Conservation (phyloP, 2,797 vertebrate species). For the Hyperoplus lanceolatus region DNA sequence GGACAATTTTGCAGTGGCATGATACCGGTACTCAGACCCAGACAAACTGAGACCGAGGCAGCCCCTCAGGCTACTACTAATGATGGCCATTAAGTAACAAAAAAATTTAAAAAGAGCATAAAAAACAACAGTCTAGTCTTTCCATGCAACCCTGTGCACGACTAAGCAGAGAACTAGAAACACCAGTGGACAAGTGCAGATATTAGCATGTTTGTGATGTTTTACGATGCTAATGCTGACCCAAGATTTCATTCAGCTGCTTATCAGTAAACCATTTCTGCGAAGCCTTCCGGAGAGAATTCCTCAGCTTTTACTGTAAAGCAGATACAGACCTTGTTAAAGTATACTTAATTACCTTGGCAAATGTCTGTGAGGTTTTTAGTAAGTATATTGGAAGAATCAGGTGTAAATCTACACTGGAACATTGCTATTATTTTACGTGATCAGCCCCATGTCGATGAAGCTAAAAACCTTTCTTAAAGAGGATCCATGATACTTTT, state of each 20-base stretch:
- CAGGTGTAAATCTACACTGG: constrained; percentile 4
- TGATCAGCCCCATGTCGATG: not conserved
- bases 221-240: not conserved
- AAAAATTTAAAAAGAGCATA: not conserved
- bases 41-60: too few species aligned
- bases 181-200: not conserved
- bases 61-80: too few species aligned
- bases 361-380: too few species aligned
- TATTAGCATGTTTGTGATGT: constrained; percentile 24
- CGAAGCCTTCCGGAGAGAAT: too few species aligned
- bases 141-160: constrained; percentile 13
- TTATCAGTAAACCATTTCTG: too few species aligned
- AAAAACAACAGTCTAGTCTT: not conserved
- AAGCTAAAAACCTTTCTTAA: not conserved
- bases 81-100: constrained; percentile 7
- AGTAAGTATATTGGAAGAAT: too few species aligned
- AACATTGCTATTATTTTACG: not conserved
- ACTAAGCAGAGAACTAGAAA: not conserved
- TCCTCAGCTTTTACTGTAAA: too few species aligned
- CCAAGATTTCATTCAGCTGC: constrained; percentile 3
- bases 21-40: too few species aligned
- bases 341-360: too few species aligned
- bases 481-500: too few species aligned
- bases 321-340: too few species aligned
- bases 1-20: too few species aligned